Evolutionary conservation across 2,113 vertebrate species (phyloP).

Genomic region (Gambusia affinis): DNA sequence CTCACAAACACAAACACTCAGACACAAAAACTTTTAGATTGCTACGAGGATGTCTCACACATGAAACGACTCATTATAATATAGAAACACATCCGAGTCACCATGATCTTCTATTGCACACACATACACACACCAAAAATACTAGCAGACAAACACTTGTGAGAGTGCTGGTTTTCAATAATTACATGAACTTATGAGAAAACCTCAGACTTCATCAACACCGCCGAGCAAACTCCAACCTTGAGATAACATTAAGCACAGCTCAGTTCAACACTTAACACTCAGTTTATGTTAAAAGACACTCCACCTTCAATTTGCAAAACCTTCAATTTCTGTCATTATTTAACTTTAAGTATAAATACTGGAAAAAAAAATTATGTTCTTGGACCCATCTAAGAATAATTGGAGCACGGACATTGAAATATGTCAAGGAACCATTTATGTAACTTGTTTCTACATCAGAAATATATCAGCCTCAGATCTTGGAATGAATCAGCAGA

Average conservation of each 20-base stretch:
- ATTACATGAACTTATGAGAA: not conserved
- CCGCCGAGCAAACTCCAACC: slow-evolving; percentile 3
- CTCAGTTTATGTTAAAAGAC: too few relatives aligned
- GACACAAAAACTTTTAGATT: slow-evolving; percentile 45
- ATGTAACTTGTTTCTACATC: not conserved
- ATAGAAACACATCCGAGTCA: slow-evolving; percentile 37
- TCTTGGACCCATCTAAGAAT: not conserved
- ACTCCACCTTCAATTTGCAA: too few relatives aligned
- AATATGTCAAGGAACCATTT: not conserved
- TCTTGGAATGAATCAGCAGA: not conserved
- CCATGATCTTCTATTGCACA: slow-evolving; percentile 13
- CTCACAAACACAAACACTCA: slow-evolving; percentile 57
- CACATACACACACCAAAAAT: not conserved
- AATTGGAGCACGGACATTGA: not conserved
- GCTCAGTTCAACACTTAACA: not conserved
- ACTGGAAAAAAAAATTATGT: not conserved
- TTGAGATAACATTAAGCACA: slow-evolving; percentile 7
- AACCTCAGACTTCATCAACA: not conserved
- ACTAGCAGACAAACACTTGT: not conserved
- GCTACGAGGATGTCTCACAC: slow-evolving; percentile 50
- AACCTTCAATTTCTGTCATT: too few relatives aligned
- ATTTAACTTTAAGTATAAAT: not conserved
- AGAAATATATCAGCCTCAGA: not conserved
- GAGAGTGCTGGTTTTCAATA: not conserved
- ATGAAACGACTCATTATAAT: slow-evolving; percentile 60